Evolutionary conservation across 2,888 invertebrate species (phyloP).

Genomic region (Auanema sp.): DNA sequence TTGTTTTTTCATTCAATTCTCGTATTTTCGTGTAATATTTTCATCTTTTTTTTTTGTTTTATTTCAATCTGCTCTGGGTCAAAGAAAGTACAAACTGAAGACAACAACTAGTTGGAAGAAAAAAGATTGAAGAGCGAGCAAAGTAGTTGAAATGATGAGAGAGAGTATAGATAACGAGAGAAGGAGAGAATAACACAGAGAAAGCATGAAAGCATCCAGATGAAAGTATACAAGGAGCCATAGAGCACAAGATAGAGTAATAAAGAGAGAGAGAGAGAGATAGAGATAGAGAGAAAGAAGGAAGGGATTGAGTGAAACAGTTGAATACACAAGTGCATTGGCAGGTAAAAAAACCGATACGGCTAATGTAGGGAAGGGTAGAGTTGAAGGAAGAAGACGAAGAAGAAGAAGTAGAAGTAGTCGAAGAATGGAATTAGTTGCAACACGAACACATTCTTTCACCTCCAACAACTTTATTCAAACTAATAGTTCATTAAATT

Average conservation of each 20-base stretch:
- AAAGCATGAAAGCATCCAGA: neutral
- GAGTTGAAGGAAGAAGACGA: neutral
- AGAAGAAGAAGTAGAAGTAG: no score
- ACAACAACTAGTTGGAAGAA: neutral
- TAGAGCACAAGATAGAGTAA: neutral
- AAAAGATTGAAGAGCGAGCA: constrained; percentile 5
- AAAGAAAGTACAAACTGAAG: neutral
- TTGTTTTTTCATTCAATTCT: no score
- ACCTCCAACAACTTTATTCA: no score
- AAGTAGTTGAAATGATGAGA: neutral
- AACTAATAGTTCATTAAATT: no score
- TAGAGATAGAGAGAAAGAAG: neutral
- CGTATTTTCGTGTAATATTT: no score
- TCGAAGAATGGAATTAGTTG: no score
- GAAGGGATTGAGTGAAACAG: neutral
- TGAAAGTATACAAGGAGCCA: no score
- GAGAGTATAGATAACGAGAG: neutral
- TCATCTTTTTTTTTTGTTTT: no score
- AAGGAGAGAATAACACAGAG: neutral
- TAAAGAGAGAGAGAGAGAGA: neutral
- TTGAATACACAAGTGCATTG: constrained; percentile 1
- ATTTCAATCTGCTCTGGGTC: no score
- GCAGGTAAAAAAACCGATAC: constrained; percentile 1
- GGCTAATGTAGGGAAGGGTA: neutral
- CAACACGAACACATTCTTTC: no score